phyloP scores from a whole-genome alignment of 2,888 invertebrate genomes.

The Epinotia bilunana region DNA sequence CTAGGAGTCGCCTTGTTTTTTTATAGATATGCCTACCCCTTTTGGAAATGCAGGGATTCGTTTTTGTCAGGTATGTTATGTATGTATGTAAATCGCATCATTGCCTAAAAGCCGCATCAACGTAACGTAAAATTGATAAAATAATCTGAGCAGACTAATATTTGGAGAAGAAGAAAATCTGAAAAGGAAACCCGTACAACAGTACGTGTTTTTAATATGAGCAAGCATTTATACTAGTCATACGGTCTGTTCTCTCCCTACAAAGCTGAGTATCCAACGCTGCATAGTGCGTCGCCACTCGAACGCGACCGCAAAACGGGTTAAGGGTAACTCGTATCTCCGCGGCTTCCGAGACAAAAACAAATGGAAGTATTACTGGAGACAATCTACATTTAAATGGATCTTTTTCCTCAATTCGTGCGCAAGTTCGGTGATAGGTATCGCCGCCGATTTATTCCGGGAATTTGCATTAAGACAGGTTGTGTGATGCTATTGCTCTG shows the following conservation, averaged over 20 bases:
- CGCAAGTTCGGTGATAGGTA: conserved; percentile 81
- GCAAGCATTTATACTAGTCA: conserved; percentile 8
- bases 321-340: conserved; percentile 72
- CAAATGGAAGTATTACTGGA: conserved; percentile 83
- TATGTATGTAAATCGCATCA: too few relatives aligned
- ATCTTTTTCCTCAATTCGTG: conserved; percentile 83
- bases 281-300: conserved; percentile 42
- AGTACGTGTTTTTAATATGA: background rate
- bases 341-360: conserved; percentile 77
- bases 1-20: too few relatives aligned
- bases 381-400: conserved; percentile 84
- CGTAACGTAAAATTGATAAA: background rate
- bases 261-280: conserved; percentile 9
- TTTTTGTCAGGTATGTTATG: too few relatives aligned
- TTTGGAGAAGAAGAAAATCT: background rate
- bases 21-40: too few relatives aligned
- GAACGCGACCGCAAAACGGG: conserved; percentile 64
- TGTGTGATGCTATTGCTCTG: conserved; percentile 15
- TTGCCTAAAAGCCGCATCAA: background rate
- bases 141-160: background rate
- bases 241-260: background rate
- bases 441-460: conserved; percentile 79
- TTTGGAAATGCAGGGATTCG: too few relatives aligned
- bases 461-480: conserved; percentile 73
- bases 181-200: background rate